Evolutionary conservation across 2,113 vertebrate species (phyloP), one percentile per base, ranked within the genome.

Genomic region (Notothenia coriiceps): DNA sequence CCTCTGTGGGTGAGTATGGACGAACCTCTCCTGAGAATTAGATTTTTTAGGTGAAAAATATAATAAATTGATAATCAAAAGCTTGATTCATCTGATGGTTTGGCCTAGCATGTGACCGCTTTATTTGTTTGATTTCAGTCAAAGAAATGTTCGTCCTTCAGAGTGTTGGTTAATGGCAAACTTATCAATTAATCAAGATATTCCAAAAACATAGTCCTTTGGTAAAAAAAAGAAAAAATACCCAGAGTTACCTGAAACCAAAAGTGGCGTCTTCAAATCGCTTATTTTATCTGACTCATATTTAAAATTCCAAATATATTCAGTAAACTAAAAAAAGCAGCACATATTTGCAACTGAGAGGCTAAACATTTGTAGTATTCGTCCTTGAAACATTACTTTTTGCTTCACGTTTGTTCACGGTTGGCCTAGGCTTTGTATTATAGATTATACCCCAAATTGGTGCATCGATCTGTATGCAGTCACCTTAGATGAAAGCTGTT

Each of bases 401-500:
- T 40, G 15, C 56, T 35, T 12, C 6, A 20, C 51, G 64, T 52
- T 29, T 35, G 18, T 61, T 70, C n/a, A 9, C n/a, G 10, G 18
- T 35, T 20, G 72, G 47, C 61, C 65, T 5, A 62, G 63, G 56
- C 56, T 70, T 44, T 61, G 4, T 69, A 54, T 79, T 55, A 51
- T 12, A 62, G 52, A 56, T 79, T 33, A 49, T 29, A 22, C 35
- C 25, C 33, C 2, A 29, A 76, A 55, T 50, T 55, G 47, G 10
- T n/a, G 54, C 78, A 62, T 68, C 15, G 73, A 83, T 79, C 56
- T 59, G 64, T 47, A 47, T 14, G 15, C 72, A 75, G 61, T 22
- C 33, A 11, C 70, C 66, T 49, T 35, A 67, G 46, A 66, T 43
- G 6, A 69, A 80, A 77, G 47, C 74, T n/a, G 59, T 46, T 29